A percentile compares a stretch with the other conserved stretches of the same genome.
Conservation (phyloP, 2,797 vertebrate genomes). For the Pipistrellus kuhlii region DNA sequence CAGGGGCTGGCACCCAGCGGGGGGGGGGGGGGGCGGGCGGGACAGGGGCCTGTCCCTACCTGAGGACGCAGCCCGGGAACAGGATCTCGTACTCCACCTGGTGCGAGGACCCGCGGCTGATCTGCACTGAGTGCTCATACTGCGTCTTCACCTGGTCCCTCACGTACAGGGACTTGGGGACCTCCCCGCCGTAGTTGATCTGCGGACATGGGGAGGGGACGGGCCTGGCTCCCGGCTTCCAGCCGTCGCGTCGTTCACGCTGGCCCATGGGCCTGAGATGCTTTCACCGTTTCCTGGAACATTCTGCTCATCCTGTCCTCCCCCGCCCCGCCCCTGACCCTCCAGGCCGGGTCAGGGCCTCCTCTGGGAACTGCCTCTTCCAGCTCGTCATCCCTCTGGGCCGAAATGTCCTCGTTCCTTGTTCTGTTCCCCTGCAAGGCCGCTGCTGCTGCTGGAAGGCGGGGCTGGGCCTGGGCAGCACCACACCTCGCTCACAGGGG, state of each 20-base stretch:
- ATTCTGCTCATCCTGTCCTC: neutral
- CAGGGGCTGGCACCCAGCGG: neutral
- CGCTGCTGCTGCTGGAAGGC: neutral
- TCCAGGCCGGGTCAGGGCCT: neutral
- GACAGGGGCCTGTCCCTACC: slow-evolving; percentile 86
- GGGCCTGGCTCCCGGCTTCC: neutral
- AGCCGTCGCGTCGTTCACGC: neutral
- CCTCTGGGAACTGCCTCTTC: neutral
- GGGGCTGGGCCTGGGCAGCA: neutral
- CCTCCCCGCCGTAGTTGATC: slow-evolving; percentile 94
- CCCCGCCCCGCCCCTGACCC: neutral
- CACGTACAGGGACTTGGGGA: slow-evolving; percentile 93
- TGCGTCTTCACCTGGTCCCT: slow-evolving; percentile 93
- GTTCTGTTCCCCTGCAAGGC: neutral
- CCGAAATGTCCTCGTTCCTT: neutral
- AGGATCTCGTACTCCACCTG: slow-evolving; percentile 96
- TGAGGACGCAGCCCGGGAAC: slow-evolving; percentile 94
- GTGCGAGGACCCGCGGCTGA: slow-evolving; percentile 92
- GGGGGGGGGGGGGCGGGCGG: no score
- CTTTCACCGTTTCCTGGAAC: neutral
- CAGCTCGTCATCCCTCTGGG: neutral
- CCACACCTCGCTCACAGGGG: neutral
- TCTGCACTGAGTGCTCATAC: slow-evolving; percentile 91
- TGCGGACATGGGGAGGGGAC: slow-evolving; percentile 75
- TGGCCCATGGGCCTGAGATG: neutral